phyloP scores from a whole-genome alignment of 2,113 vertebrate genomes.

The Anser brachyrhynchus region DNA sequence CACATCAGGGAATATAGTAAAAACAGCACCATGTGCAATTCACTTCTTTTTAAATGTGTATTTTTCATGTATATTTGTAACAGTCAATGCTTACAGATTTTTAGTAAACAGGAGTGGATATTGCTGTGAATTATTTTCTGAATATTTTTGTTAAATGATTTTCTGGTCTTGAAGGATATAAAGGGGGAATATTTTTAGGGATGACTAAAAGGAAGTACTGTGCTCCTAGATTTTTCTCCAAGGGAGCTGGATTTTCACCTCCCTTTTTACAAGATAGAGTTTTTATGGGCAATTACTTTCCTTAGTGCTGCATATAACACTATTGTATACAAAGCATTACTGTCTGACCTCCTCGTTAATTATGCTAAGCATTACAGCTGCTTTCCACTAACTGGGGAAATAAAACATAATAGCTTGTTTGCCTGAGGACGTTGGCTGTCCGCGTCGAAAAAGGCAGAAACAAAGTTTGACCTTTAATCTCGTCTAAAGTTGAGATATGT shows the following conservation, averaged over 20 bases:
- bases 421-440: not conserved
- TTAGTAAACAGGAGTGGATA: not conserved
- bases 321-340: constrained; percentile 35
- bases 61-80: not conserved
- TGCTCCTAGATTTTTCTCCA: not conserved
- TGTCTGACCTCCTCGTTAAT: constrained; percentile 49
- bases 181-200: not conserved
- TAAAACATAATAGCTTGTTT: constrained; percentile 18
- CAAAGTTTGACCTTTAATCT: constrained; percentile 23
- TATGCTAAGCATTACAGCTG: constrained; percentile 59
- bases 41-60: not conserved
- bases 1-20: not conserved
- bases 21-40: not conserved
- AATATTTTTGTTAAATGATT: not conserved
- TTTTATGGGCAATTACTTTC: constrained; percentile 43
- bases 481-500: not conserved
- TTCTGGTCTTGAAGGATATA: not conserved
- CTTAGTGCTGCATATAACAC: not conserved
- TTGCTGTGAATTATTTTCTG: not conserved
- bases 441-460: not conserved
- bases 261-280: constrained; percentile 18
- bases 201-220: not conserved
- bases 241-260: not conserved
- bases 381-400: constrained; percentile 42
- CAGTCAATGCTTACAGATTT: not conserved